Evolutionary conservation across 2,797 vertebrate genomes (phyloP).

Genomic region (Heteromormyrus szaboi): DNA sequence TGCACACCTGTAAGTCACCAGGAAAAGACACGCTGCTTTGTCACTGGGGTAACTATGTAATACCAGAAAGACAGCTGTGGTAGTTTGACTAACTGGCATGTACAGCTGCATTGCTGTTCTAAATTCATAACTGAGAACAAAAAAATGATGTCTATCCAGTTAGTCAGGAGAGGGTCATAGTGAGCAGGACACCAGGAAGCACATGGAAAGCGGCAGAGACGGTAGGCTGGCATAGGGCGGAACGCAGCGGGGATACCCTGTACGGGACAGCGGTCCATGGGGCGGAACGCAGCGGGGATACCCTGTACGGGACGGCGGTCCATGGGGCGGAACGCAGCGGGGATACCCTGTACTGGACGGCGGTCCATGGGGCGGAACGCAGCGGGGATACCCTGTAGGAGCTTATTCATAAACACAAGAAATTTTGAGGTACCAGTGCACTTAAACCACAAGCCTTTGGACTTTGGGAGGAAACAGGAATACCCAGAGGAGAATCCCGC

Average conservation of each 20-base stretch:
- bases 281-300: accelerated
- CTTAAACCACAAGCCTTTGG: too few species aligned
- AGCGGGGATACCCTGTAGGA: too few species aligned
- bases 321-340: too few species aligned
- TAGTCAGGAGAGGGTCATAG: not conserved
- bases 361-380: too few species aligned
- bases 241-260: not conserved
- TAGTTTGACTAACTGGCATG: not conserved
- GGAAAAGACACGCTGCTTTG: not conserved
- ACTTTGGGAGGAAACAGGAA: too few species aligned
- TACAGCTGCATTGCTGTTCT: not conserved
- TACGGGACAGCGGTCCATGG: not conserved
- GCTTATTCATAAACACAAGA: too few species aligned
- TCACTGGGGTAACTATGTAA: not conserved
- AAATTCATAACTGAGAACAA: not conserved
- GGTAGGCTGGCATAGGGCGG: not conserved
- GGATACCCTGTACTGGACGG: too few species aligned
- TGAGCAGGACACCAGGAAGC: not conserved
- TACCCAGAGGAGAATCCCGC: too few species aligned
- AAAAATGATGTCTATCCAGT: not conserved
- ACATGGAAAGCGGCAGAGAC: not conserved
- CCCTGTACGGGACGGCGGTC: too few species aligned
- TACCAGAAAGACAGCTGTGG: not conserved
- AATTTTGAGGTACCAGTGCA: too few species aligned
- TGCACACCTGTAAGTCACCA: not conserved